Evolutionary conservation across 92 coral and sea anemone species (phyloP).

Genomic region (Parazoanthus swiftii): DNA sequence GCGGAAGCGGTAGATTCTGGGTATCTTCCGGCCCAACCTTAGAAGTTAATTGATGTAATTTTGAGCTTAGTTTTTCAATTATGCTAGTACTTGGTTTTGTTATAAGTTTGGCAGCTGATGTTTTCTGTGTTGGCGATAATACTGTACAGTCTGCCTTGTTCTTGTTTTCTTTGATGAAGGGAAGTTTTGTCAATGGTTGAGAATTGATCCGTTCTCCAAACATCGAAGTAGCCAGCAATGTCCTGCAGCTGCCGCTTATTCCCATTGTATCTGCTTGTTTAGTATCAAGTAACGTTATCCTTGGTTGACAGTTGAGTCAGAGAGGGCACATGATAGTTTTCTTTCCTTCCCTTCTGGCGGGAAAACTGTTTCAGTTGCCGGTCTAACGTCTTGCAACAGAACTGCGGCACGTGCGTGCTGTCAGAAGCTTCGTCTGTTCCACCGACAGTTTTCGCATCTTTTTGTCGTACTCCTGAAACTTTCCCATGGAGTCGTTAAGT

Average conservation of each 20-base stretch:
- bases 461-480: constrained; percentile 25
- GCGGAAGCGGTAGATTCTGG: background rate
- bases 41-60: constrained; percentile 1
- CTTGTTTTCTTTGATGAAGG: background rate
- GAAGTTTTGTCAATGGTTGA: constrained; percentile 18
- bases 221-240: background rate
- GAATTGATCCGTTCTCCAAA: constrained; percentile 22
- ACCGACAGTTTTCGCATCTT: constrained; percentile 30
- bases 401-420: background rate
- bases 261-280: background rate
- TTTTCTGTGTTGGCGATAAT: background rate
- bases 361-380: background rate
- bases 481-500: constrained; percentile 29
- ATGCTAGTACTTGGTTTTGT: constrained; percentile 4
- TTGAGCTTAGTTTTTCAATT: constrained; percentile 17
- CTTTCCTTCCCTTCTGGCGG: background rate
- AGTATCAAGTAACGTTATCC: background rate
- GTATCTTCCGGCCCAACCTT: constrained; percentile 9
- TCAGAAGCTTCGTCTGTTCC: constrained; percentile 32
- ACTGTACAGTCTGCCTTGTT: background rate
- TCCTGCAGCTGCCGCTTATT: background rate
- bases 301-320: constrained; percentile 32
- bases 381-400: constrained; percentile 9
- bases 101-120: background rate
- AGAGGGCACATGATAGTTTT: constrained; percentile 23